These are phyloP conservation scores for Acrocephalus kingi DNA, from an alignment of 2,113 vertebrate genomes.

Conservation along the genomic window DNA sequence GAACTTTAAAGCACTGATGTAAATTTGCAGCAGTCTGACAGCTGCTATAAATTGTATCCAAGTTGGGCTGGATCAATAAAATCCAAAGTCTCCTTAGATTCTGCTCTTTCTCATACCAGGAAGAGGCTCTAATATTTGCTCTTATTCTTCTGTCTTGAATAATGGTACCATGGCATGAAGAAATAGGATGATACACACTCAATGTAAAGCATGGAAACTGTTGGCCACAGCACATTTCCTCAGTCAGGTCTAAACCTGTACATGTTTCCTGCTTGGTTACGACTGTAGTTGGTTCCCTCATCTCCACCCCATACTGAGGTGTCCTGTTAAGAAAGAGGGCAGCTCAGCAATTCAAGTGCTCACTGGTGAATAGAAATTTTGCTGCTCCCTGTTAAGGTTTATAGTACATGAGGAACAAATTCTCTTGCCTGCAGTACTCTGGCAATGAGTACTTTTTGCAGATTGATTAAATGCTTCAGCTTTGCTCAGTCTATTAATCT, in stretches of 20 bases:
- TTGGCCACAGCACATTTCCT: neutral
- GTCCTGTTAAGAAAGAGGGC: neutral
- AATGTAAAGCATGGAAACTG: rapidly evolving
- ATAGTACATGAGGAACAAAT: neutral
- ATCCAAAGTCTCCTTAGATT: neutral
- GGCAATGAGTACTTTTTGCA: conserved; percentile 27
- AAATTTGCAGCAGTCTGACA: neutral
- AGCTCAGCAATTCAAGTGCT: neutral
- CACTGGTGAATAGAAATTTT: neutral
- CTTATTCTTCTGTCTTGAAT: neutral
- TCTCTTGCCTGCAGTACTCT: conserved; percentile 36
- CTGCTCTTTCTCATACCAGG: neutral
- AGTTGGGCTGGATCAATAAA: neutral
- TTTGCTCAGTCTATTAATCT: conserved; percentile 65
- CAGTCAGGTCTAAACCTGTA: neutral
- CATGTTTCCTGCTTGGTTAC: neutral
- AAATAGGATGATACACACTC: neutral
- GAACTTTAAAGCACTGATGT: neutral
- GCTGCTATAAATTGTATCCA: neutral
- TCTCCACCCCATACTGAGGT: neutral
- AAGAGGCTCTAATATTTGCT: neutral
- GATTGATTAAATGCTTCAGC: conserved; percentile 62
- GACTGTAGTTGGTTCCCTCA: neutral
- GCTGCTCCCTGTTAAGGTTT: neutral
- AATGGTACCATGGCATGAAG: neutral